phyloP scores from a whole-genome alignment of 2,797 vertebrate genomes.

The Cuculus canorus region DNA sequence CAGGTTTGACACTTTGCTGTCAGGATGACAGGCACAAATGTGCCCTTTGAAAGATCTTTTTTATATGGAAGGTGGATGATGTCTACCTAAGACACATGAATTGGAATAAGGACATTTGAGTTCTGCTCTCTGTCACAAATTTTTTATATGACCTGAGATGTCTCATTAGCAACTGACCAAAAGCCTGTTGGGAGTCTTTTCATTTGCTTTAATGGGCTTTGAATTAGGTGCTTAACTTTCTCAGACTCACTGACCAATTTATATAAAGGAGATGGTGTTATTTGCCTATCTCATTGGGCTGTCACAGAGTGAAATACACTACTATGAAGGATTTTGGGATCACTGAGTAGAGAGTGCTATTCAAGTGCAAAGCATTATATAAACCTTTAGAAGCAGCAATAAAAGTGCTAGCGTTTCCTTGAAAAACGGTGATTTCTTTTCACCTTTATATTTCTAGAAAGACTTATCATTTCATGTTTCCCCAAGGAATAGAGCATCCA shows the following conservation, averaged over 20 bases:
- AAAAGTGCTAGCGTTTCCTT: constrained; percentile 30
- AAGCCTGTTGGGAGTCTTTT: constrained; percentile 61
- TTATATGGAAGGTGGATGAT: constrained; percentile 7
- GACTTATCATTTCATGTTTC: constrained; percentile 3
- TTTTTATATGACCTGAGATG: constrained; percentile 52
- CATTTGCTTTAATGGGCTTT: constrained; percentile 58
- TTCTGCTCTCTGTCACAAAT: constrained; percentile 50
- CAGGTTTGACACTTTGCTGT: neutral
- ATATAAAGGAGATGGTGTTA: constrained; percentile 39
- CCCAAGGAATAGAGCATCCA: neutral
- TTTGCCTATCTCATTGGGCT: constrained; percentile 9
- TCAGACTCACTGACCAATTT: constrained; percentile 50
- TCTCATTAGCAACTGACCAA: constrained; percentile 56
- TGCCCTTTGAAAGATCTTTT: constrained; percentile 27
- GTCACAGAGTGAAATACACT: constrained; percentile 42
- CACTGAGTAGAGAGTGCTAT: neutral
- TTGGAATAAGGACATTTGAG: constrained; percentile 24
- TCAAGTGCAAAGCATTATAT: constrained; percentile 27
- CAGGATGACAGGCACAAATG: constrained; percentile 7
- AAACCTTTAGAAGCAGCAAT: constrained; percentile 46
- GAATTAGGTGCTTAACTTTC: constrained; percentile 64
- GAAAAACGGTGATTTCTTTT: constrained; percentile 36
- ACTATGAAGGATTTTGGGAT: constrained; percentile 27
- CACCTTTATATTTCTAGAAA: neutral
- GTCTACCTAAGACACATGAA: constrained; percentile 13